A percentile compares a stretch with the other conserved stretches of the same genome.
Conservation (phyloP, 2,888 invertebrate genomes). For the Patella depressa region DNA sequence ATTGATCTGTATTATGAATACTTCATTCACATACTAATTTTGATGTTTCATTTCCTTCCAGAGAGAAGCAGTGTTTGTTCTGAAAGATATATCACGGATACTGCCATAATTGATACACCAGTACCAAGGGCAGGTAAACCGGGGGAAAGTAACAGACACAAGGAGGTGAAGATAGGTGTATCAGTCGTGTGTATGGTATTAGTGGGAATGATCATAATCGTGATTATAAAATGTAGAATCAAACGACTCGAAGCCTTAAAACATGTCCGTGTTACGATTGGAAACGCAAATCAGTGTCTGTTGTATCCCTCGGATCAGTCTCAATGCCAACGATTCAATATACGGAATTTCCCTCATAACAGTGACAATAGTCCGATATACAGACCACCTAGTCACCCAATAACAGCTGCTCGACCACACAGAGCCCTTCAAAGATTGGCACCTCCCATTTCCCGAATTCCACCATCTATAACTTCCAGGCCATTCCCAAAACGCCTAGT, state of each 20-base stretch:
- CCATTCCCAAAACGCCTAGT: background rate
- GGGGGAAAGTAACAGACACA: too few relatives aligned
- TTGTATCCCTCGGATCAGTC: background rate
- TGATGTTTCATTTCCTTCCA: background rate
- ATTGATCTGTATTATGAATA: too few relatives aligned
- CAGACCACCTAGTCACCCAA: background rate
- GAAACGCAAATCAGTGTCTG: background rate
- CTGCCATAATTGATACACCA: background rate
- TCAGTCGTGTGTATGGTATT: background rate
- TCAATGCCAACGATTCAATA: background rate
- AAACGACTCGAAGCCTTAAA: background rate
- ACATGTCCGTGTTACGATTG: background rate
- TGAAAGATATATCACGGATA: background rate
- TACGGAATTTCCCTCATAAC: background rate
- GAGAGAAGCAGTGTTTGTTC: conserved; percentile 5
- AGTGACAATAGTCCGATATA: background rate
- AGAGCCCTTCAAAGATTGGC: background rate
- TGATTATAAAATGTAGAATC: background rate
- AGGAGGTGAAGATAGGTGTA: background rate
- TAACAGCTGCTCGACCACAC: background rate
- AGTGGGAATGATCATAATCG: background rate
- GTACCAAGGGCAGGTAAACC: background rate
- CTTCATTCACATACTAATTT: too few relatives aligned
- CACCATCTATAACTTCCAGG: background rate
- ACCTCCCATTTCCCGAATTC: background rate